Conservation (phyloP, 2,113 vertebrate species). For the Nipponia nippon region DNA sequence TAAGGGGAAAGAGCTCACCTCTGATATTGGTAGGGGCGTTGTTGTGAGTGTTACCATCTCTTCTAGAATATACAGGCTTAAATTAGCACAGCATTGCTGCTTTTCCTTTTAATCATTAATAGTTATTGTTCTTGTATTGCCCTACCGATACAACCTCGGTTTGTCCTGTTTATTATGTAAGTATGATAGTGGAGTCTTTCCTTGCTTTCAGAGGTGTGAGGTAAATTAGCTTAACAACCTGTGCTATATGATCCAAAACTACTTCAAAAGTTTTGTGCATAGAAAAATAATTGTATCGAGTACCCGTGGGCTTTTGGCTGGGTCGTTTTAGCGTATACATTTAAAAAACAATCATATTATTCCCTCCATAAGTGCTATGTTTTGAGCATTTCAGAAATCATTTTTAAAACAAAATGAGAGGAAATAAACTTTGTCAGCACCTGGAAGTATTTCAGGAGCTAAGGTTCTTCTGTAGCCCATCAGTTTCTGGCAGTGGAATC, state of each 20-base stretch:
- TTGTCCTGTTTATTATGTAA: neutral
- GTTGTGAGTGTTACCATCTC: neutral
- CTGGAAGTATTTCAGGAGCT: neutral
- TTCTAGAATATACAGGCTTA: neutral
- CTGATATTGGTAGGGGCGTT: neutral
- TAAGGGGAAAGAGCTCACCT: neutral
- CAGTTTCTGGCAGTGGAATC: neutral
- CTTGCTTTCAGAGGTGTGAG: neutral
- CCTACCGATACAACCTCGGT: neutral
- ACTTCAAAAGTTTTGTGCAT: neutral
- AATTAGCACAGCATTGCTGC: neutral
- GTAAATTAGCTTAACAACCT: neutral
- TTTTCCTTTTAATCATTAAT: neutral
- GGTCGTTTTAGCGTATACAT: neutral
- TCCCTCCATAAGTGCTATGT: neutral
- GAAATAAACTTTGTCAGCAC: neutral
- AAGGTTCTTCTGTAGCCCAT: neutral
- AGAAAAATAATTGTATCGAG: neutral
- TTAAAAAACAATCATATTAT: neutral
- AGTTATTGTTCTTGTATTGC: neutral
- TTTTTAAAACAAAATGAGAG: neutral
- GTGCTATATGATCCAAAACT: neutral
- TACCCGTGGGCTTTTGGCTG: neutral
- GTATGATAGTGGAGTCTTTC: neutral
- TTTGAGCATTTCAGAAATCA: neutral